Evolutionary conservation across 2,113 vertebrate genomes (phyloP), one percentile per base, ranked within the genome.

Genomic region (Charina bottae): DNA sequence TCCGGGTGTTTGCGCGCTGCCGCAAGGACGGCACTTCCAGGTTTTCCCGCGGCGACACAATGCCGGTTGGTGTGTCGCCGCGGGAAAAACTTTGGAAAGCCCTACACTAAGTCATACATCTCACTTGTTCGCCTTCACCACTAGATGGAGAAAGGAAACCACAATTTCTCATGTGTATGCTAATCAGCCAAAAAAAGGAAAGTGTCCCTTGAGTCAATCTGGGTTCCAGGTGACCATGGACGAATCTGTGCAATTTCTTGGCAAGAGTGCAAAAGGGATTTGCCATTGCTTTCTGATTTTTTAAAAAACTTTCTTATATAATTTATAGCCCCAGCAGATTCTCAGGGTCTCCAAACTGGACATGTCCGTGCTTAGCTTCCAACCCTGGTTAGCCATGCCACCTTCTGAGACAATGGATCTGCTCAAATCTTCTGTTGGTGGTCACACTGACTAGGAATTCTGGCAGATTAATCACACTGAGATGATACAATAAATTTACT

Each of bases 101-200:
- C n/a, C n/a, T n/a, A n/a, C 4, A 33, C 28, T 6, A 68, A n/a
- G 13, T n/a, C 28, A 15, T 49, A n/a, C n/a, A 68, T 5, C 26
- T n/a, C 28, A 68, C 62, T 68, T 59, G 49, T 4, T 17, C 13
- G 24, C 23, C 24, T 53, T 87, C 68, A 83, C 84, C 68, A 17
- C 23, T 1, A 53, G 89, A 46, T 4, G 42, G n/a, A 17, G 62
- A 15, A 83, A 87, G 19, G 72, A 0, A 26, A 33, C 54, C 60
- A 24, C 5, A 1, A 0, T 26, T 54, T 42, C 60, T 49, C 49
- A 9, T 56, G 72, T 46, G 2, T 0, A 0, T 2, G 15, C 46
- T 53, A 49, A n/a, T 59, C 24, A 83, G 7, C 2, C 0, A 6
- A 4, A 0, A 1, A 5, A 7, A 9, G 68, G 6, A 78, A 2